Conservation (phyloP, 2,797 vertebrate genomes). For the Acropternis orthonyx region DNA sequence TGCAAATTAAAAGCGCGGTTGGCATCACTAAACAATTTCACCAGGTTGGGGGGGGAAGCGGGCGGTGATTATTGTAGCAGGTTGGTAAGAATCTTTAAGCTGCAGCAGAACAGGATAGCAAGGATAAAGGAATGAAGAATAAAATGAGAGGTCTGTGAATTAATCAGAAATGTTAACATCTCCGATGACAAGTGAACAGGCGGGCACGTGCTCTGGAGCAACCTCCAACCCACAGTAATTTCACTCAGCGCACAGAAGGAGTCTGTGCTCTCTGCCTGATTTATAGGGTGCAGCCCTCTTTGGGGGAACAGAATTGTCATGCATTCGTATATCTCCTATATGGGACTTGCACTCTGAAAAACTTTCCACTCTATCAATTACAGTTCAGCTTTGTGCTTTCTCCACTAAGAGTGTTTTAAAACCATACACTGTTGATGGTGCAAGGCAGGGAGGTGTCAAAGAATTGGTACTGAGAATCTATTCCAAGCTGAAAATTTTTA, state of each 20-base stretch:
- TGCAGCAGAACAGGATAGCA: conserved; percentile 73
- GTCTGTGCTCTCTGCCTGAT: conserved; percentile 72
- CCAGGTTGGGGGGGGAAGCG: conserved; percentile 69
- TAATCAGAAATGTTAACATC: conserved; percentile 82
- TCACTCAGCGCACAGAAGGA: conserved; percentile 63
- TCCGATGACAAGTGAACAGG: conserved; percentile 80
- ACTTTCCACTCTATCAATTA: conserved; percentile 67
- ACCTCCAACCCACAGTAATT: conserved; percentile 76
- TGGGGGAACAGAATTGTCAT: conserved; percentile 73
- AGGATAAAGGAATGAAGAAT: conserved; percentile 77
- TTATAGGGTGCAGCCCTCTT: conserved; percentile 76
- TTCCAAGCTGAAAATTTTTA: background rate
- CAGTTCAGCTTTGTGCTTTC: conserved; percentile 63
- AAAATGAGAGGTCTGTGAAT: conserved; percentile 79
- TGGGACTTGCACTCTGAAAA: conserved; percentile 70
- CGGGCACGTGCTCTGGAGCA: conserved; percentile 75
- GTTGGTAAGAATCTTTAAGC: conserved; percentile 76
- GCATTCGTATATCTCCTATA: conserved; percentile 77
- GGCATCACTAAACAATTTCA: conserved; percentile 87
- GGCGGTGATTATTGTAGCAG: conserved; percentile 76
- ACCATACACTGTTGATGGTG: background rate
- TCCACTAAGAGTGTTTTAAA: conserved; percentile 25
- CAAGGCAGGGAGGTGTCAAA: conserved; percentile 15
- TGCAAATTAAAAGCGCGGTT: conserved; percentile 92
- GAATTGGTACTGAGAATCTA: background rate